Conservation (phyloP, 92 coral and sea anemone species). For the Montipora capitata region DNA sequence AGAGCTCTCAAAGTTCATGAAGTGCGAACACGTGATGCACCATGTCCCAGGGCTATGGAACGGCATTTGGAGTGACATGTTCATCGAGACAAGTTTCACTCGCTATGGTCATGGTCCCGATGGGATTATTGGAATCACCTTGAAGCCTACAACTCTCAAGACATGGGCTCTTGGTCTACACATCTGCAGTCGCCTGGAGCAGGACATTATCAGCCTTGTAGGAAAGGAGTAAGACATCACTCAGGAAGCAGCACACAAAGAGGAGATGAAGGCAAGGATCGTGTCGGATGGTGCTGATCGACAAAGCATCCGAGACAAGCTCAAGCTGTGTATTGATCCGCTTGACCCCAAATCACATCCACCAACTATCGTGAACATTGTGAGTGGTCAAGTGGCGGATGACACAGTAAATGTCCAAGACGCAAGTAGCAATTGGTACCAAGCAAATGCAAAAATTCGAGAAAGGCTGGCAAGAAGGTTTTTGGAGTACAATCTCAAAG, state of each 20-base stretch:
- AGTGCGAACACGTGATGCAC: constrained; percentile 71
- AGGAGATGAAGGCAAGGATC: constrained; percentile 61
- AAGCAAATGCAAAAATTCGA: constrained; percentile 65
- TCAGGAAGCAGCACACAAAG: constrained; percentile 69
- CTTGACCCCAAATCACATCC: constrained; percentile 73
- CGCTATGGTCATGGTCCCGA: constrained; percentile 74
- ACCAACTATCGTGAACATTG: constrained; percentile 64
- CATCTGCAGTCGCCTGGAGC: no score
- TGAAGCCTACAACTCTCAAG: constrained; percentile 76
- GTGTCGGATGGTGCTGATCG: constrained; percentile 67
- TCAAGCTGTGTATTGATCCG: constrained; percentile 73
- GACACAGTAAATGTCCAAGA: constrained; percentile 64
- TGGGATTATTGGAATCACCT: constrained; percentile 76
- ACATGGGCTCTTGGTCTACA: constrained; percentile 60
- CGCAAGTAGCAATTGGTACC: constrained; percentile 60
- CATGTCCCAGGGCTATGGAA: constrained; percentile 76
- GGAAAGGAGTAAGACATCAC: constrained; percentile 24
- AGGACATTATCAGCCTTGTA: constrained; percentile 25
- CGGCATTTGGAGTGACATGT: constrained; percentile 80
- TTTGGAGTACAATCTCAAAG: constrained; percentile 53
- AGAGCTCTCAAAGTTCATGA: constrained; percentile 59
- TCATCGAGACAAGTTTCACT: constrained; percentile 70
- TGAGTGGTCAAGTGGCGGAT: constrained; percentile 72
- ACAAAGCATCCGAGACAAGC: constrained; percentile 58
- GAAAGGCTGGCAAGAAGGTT: constrained; percentile 68